Evolutionary conservation across 2,797 vertebrate species (phyloP).

Genomic region (Macropodus opercularis): DNA sequence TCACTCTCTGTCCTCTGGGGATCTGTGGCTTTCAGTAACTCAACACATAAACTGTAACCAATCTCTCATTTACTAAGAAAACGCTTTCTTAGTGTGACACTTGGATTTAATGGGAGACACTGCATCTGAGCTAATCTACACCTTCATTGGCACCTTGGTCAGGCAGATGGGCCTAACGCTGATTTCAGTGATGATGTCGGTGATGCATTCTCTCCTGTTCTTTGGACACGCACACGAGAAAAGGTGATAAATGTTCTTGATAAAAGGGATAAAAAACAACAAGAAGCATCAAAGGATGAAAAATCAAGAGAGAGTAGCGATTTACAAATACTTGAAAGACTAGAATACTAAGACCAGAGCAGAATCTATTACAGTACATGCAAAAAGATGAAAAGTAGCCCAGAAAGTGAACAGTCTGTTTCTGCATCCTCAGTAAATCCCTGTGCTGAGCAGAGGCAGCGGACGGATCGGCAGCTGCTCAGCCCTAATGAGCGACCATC

Average conservation of each 20-base stretch:
- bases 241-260: conserved; percentile 24
- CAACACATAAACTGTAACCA: conserved; percentile 4
- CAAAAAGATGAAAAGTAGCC: background rate
- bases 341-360: background rate
- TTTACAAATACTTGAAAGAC: background rate
- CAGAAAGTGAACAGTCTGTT: conserved; percentile 4
- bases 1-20: conserved; percentile 7
- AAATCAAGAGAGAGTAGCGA: background rate
- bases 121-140: conserved; percentile 9
- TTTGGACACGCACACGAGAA: conserved; percentile 18
- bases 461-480: conserved; percentile 67
- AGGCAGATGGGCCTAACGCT: conserved; percentile 25
- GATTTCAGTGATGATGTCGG: conserved; percentile 21
- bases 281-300: background rate
- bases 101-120: conserved; percentile 24
- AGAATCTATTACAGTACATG: background rate
- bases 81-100: conserved; percentile 23
- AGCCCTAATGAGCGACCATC: conserved; percentile 71
- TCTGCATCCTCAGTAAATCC: conserved; percentile 34
- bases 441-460: conserved; percentile 56
- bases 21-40: conserved; percentile 28
- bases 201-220: conserved; percentile 9
- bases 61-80: conserved; percentile 29
- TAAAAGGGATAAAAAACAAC: conserved; percentile 21
- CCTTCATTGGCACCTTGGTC: conserved; percentile 15